Percentiles rank a stretch among this genome's conserved stretches.
These are phyloP conservation scores for Heliconius melpomene DNA, from an alignment of 1,140 invertebrate species.

Conservation along the genomic window DNA sequence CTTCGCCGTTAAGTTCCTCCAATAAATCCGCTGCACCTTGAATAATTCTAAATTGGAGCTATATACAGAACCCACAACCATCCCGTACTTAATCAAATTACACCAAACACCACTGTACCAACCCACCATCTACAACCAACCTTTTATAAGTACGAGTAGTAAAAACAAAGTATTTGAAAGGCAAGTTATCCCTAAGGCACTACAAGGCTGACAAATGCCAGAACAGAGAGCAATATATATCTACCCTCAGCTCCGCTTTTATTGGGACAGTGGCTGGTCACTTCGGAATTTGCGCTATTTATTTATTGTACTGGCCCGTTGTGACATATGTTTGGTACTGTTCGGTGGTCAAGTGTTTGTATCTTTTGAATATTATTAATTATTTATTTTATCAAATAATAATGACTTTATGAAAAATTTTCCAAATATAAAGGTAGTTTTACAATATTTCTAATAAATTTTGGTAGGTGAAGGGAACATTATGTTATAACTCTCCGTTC, in stretches of 20 bases:
- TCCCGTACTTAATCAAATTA: not conserved
- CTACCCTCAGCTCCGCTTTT: constrained; percentile 56
- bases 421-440: too few relatives aligned
- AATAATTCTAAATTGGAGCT: too few relatives aligned
- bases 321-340: constrained; percentile 70
- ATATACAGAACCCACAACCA: not conserved
- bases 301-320: constrained; percentile 73
- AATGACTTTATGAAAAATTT: too few relatives aligned
- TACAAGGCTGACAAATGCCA: constrained; percentile 45
- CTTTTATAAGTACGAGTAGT: not conserved
- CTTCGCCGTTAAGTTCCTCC: too few relatives aligned
- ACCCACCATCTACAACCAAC: not conserved
- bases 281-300: constrained; percentile 79
- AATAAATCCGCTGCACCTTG: too few relatives aligned
- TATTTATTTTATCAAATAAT: too few relatives aligned
- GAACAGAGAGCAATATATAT: constrained; percentile 66
- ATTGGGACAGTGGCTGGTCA: constrained; percentile 73
- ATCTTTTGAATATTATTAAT: too few relatives aligned
- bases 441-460: too few relatives aligned
- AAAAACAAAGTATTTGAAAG: constrained; percentile 21
- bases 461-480: too few relatives aligned
- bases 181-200: constrained; percentile 38
- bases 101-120: not conserved
- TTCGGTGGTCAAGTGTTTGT: constrained; percentile 49
- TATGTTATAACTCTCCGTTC: too few relatives aligned